Evolutionary conservation across 92 coral and sea anemone species (phyloP), one percentile per base, ranked within the genome.

Genomic region (Zoanthus sansibaricus): DNA sequence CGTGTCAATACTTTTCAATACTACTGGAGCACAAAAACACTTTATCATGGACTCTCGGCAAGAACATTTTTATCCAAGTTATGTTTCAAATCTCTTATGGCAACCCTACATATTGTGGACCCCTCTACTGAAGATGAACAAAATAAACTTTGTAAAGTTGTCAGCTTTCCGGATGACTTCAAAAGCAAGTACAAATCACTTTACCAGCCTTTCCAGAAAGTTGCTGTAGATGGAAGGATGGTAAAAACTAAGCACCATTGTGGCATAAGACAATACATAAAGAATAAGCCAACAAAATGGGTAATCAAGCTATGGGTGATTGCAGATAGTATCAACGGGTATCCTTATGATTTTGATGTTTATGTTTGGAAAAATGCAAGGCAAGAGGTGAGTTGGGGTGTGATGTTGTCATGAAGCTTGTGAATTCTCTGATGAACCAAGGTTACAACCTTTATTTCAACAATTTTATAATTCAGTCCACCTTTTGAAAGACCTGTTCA

Each of bases 21-120:
- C 56, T 90, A 94, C 64, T 94, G 95, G 95, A 92, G 94, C 86
- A 88, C 88, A 13, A 90, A 92, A 86, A 61, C 90, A 7, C 86
- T 92, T 13, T 88, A 88, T 88, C 91, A 94, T 70, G 94, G 98
- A 47, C 83, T 93, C n/a, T 93, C 94, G 96, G 96, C 96, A 49
- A 77, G 96, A 77, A 32, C 61, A 2, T 86, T 91, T 25, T 21
- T 93, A 58, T 54, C 83, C 1, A 37, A 91, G n/a, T 9, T 11
- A 9, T 44, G 94, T 18, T 94, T 69, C 44, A 87, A 77, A 21
- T 89, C 93, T 12, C 84, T 94, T 11, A 89, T 91, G 94, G 93
- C 88, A 64, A 71, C 88, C 58, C 32, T 94, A 66, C 97, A 94
- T 62, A 91, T 91, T 54, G 94, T 89, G 3, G 96, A 94, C 82